These are phyloP conservation scores for Loxodonta africana DNA, from an alignment of 2,113 vertebrate species.

Conservation along the genomic window DNA sequence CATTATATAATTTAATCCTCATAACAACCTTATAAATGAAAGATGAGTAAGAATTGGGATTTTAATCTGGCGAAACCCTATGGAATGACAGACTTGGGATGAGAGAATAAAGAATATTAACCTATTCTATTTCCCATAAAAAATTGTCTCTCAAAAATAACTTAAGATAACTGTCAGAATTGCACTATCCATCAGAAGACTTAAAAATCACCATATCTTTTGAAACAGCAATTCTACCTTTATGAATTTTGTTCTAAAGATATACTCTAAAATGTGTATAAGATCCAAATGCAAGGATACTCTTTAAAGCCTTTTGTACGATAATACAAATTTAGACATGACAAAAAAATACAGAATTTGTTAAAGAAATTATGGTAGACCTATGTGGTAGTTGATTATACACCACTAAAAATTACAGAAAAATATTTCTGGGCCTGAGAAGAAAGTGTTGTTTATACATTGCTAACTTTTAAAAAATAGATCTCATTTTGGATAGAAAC, in stretches of 20 bases:
- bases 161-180: not conserved
- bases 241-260: not conserved
- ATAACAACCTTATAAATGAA: not conserved
- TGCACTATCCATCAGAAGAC: not conserved
- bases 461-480: not conserved
- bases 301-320: not conserved
- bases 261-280: not conserved
- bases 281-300: not conserved
- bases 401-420: not conserved
- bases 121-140: not conserved
- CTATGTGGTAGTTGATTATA: not conserved
- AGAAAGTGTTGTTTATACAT: not conserved
- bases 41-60: not conserved
- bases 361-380: not conserved
- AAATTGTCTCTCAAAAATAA: not conserved
- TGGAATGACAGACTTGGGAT: not conserved
- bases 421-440: not conserved
- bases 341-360: not conserved
- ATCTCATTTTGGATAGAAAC: not conserved
- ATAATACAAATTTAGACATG: conserved; percentile 5
- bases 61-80: not conserved
- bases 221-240: not conserved
- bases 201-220: not conserved
- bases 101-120: not conserved
- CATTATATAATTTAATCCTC: conserved; percentile 17